These are phyloP conservation scores for Harlomillsia oculata DNA, from an alignment of 1,140 invertebrate species.

Conservation along the genomic window DNA sequence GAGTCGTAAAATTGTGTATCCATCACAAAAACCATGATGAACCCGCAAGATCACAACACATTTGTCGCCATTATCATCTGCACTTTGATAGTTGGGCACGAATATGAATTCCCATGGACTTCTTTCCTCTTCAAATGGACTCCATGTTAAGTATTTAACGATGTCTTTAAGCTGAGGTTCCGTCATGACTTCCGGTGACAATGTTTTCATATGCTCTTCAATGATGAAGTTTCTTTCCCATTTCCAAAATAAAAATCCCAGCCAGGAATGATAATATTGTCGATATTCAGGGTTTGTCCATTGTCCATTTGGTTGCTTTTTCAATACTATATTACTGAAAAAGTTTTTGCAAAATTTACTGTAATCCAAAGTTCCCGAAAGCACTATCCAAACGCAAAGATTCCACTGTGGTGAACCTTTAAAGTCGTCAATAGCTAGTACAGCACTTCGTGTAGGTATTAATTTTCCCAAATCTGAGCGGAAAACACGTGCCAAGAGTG, in stretches of 20 bases:
- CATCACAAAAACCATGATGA: constrained; percentile 25
- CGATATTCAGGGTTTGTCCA: constrained; percentile 18
- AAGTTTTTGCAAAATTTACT: constrained; percentile 13
- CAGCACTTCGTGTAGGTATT: constrained; percentile 18
- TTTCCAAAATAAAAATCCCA: constrained; percentile 30
- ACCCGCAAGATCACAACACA: constrained; percentile 13
- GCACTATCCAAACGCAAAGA: constrained; percentile 18
- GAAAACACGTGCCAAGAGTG: not conserved
- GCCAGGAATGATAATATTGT: constrained; percentile 24
- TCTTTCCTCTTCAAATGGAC: not conserved
- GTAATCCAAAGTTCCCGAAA: constrained; percentile 25
- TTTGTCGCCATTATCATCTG: constrained; percentile 1
- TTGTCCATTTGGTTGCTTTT: constrained; percentile 8
- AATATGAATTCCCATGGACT: constrained; percentile 27
- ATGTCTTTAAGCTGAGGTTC: constrained; percentile 1
- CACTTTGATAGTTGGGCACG: constrained; percentile 8
- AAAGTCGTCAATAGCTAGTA: constrained; percentile 21
- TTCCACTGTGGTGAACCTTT: constrained; percentile 21
- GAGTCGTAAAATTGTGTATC: constrained; percentile 18
- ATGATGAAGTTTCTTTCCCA: constrained; percentile 23
- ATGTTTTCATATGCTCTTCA: constrained; percentile 13
- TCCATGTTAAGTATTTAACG: constrained; percentile 9
- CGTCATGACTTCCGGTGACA: not conserved
- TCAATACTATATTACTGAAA: constrained; percentile 2
- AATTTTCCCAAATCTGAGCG: constrained; percentile 26